These are phyloP conservation scores for Mycetomoellerius zeteki DNA, from an alignment of 1,140 invertebrate species.

Conservation along the genomic window DNA sequence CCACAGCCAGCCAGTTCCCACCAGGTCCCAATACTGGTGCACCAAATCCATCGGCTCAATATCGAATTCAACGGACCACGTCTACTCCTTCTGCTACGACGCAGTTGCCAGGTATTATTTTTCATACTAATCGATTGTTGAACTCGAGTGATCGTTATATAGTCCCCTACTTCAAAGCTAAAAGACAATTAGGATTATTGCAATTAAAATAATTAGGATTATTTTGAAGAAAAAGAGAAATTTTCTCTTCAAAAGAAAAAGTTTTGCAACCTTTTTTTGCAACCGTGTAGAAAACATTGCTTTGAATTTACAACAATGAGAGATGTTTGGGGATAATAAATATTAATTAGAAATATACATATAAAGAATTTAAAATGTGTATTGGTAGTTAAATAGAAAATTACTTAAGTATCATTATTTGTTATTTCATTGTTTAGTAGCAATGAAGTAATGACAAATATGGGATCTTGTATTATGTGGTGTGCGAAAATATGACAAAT, in stretches of 20 bases:
- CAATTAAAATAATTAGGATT: constrained; percentile 1
- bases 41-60: constrained; percentile 87
- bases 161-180: background rate
- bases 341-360: constrained; percentile 7
- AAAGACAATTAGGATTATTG: constrained; percentile 1
- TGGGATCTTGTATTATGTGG: background rate
- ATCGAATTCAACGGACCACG: constrained; percentile 89
- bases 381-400: background rate
- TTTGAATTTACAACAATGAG: background rate
- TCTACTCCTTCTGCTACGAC: constrained; percentile 90
- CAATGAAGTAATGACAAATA: background rate
- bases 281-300: background rate
- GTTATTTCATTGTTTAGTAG: background rate
- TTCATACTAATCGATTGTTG: background rate
- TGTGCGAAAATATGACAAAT: background rate
- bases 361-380: background rate
- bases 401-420: background rate
- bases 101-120: constrained; percentile 89
- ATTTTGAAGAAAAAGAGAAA: background rate
- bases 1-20: constrained; percentile 86
- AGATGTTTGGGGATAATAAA: background rate
- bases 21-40: constrained; percentile 87
- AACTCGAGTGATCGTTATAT: background rate
- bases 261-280: background rate
- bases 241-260: no score